Conservation (phyloP, 2,797 vertebrate genomes). For the Huso huso region DNA sequence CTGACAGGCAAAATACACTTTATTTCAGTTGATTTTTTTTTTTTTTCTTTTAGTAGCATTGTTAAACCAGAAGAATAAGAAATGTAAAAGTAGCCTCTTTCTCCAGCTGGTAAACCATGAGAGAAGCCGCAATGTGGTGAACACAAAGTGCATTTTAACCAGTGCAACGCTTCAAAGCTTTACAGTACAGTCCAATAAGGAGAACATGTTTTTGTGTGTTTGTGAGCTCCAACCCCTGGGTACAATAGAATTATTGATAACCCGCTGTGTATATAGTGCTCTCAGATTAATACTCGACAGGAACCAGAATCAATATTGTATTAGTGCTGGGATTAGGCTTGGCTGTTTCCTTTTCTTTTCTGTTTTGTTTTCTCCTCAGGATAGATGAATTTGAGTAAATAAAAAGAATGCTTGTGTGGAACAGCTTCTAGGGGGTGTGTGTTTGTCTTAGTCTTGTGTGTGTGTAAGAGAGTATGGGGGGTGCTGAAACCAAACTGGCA, state of each 20-base stretch:
- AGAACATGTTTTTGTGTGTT: not conserved
- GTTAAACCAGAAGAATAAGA: too few relatives aligned
- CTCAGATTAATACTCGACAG: conserved; percentile 6
- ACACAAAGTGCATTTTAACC: not conserved
- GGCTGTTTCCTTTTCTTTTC: conserved; percentile 3
- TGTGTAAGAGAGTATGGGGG: not conserved
- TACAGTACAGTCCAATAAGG: not conserved
- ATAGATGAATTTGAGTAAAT: not conserved
- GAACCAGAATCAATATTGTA: conserved; percentile 7
- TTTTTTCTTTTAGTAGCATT: too few relatives aligned
- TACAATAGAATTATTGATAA: conserved; percentile 13
- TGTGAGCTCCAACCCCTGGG: not conserved
- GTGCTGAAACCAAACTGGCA: too few relatives aligned
- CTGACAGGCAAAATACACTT: too few relatives aligned
- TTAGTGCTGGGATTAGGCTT: conserved; percentile 8
- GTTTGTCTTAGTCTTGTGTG: conserved; percentile 1
- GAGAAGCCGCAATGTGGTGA: not conserved
- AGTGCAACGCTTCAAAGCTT: not conserved
- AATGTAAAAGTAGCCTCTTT: too few relatives aligned
- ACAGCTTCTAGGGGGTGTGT: conserved; percentile 7
- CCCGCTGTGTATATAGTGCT: not conserved
- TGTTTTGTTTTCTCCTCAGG: not conserved
- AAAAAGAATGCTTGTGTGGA: conserved; percentile 12
- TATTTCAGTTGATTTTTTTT: too few relatives aligned
- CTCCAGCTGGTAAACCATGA: too few relatives aligned